phyloP scores from a whole-genome alignment of 2,888 invertebrate species.

The Pachydiplax longipennis region DNA sequence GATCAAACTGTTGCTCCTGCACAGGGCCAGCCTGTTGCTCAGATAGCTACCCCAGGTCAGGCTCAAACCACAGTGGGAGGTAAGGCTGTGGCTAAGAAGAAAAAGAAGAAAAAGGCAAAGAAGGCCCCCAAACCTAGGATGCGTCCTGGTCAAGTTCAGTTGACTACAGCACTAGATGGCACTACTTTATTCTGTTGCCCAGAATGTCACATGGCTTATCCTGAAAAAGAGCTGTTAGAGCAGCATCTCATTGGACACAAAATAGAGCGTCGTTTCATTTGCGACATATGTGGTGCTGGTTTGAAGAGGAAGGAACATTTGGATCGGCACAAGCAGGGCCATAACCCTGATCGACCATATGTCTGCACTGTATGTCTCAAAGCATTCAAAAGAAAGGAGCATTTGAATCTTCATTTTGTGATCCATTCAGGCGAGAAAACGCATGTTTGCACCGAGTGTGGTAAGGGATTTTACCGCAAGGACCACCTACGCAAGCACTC shows the following conservation, averaged over 20 bases:
- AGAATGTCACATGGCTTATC: slow-evolving; percentile 82
- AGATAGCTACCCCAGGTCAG: slow-evolving; percentile 28
- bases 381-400: slow-evolving; percentile 81
- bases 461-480: slow-evolving; percentile 75
- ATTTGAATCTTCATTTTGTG: slow-evolving; percentile 81
- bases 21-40: slow-evolving; percentile 39
- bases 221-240: slow-evolving; percentile 80
- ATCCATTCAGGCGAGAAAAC: slow-evolving; percentile 86
- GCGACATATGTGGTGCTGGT: slow-evolving; percentile 57
- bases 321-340: slow-evolving; percentile 79
- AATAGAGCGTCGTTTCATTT: slow-evolving; percentile 71
- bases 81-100: slow-evolving; percentile 62
- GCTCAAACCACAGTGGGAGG: slow-evolving; percentile 47
- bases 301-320: slow-evolving; percentile 81
- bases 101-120: slow-evolving; percentile 83
- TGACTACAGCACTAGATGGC: slow-evolving; percentile 77
- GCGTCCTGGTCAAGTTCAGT: slow-evolving; percentile 80
- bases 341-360: slow-evolving; percentile 82
- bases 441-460: slow-evolving; percentile 78
- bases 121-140: slow-evolving; percentile 79
- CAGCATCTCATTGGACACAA: slow-evolving; percentile 75
- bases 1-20: slow-evolving; percentile 6
- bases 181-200: slow-evolving; percentile 80
- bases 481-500: slow-evolving; percentile 83
- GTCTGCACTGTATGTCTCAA: slow-evolving; percentile 80